Evolutionary conservation across 2,113 vertebrate species (phyloP), one percentile per base, ranked within the genome.

Genomic region (Rutilus rutilus): DNA sequence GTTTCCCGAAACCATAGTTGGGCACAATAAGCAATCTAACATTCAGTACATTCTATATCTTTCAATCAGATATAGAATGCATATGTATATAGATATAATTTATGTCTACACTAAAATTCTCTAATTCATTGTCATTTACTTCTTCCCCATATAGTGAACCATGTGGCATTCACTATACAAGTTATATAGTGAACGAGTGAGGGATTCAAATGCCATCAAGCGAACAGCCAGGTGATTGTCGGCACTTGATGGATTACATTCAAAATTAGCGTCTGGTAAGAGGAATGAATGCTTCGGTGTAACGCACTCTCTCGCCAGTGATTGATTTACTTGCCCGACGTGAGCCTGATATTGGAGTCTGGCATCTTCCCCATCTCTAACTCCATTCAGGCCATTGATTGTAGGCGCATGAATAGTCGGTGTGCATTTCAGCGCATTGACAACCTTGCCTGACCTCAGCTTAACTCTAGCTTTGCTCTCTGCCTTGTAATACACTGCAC

Each of bases 191-290:
- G 21, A 50, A 47, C 2, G 1, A 65, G 59, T 5, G 2, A 30
- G 15, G 23, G 14, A 65, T 65, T 33, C 1, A 10, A 82, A 21
- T 88, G 88, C 87, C 21, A 2, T 84, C 54, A 85, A 81, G 69
- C 71, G 54, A 75, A 77, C 59, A 82, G 88, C 79, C 90, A 82
- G 84, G 90, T 91, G 88, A 90, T 57, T 83, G 52, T 14, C 4
- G 60, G 86, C 85, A 82, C 82, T 90, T 93, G 92, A 94, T 89
- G 90, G 93, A 94, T 93, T 91, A 92, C 89, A 87, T 87, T 90
- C 39, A 89, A 90, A 91, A 92, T 93, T 91, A 92, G 85, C 87
- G 86, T 71, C 81, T 76, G 85, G 64, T 78, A 17, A 82, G 82
- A 30, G 88, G 88, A 86, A 91, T 23, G 47, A 86, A 47, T 88